A percentile compares a stretch with the other conserved stretches of the same genome.
phyloP scores from a whole-genome alignment of 2,888 invertebrate genomes.

The Halictus quadricinctus region DNA sequence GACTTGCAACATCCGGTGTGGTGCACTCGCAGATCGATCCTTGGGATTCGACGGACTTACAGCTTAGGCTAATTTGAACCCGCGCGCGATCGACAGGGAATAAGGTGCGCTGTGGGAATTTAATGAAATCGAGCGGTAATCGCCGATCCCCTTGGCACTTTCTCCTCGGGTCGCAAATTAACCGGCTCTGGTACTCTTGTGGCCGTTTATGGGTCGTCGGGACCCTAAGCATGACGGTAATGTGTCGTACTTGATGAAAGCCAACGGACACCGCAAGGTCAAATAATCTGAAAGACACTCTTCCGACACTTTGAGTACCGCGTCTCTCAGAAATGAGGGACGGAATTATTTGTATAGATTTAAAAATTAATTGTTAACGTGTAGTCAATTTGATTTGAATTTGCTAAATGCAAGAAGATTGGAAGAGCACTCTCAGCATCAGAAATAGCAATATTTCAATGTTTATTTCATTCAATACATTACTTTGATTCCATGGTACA shows the following conservation, averaged over 20 bases:
- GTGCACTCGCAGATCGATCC: background rate
- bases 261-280: background rate
- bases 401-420: too few relatives aligned
- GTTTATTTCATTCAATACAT: too few relatives aligned
- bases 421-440: too few relatives aligned
- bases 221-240: background rate
- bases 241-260: background rate
- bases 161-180: background rate
- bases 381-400: too few relatives aligned
- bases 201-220: background rate
- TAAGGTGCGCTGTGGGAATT: background rate
- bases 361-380: too few relatives aligned
- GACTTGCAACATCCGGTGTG: background rate
- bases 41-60: background rate
- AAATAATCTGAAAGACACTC: background rate
- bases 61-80: slow-evolving; percentile 7
- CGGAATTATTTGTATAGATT: too few relatives aligned
- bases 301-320: too few relatives aligned
- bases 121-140: background rate
- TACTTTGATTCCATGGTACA: too few relatives aligned
- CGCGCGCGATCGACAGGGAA: background rate
- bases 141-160: background rate
- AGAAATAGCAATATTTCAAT: too few relatives aligned
- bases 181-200: background rate
- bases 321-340: too few relatives aligned